A percentile compares a stretch with the other conserved stretches of the same genome.
Evolutionary conservation across 2,113 vertebrate species (phyloP).

Genomic region (Dinomys branickii): DNA sequence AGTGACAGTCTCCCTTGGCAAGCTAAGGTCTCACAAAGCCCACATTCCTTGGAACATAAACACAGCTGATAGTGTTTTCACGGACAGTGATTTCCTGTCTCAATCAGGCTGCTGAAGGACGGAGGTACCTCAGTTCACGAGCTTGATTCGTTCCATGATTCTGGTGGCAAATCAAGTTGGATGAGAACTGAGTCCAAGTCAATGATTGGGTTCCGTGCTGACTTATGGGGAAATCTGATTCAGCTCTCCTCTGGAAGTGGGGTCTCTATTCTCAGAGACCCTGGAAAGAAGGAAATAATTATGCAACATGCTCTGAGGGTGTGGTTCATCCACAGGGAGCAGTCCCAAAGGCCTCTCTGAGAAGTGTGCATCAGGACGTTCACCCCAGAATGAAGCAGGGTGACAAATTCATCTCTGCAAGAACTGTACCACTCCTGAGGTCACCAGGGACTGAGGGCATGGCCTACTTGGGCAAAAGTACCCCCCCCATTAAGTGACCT

Average conservation of each 20-base stretch:
- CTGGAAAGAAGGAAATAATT: neutral
- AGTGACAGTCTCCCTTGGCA: neutral
- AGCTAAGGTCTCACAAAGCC: neutral
- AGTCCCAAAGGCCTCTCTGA: neutral
- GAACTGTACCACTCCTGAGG: neutral
- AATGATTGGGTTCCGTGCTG: neutral
- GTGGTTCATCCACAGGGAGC: neutral
- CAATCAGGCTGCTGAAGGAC: neutral
- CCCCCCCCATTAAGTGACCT: neutral
- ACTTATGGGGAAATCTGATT: neutral
- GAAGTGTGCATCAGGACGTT: rapidly evolving
- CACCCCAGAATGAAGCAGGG: neutral
- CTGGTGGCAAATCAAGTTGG: neutral
- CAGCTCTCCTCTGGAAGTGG: neutral
- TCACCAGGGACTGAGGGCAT: rapidly evolving
- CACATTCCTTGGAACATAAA: neutral
- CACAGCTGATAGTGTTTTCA: neutral
- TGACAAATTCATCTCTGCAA: neutral
- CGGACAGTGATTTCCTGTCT: neutral
- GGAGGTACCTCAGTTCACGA: neutral
- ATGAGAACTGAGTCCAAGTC: neutral
- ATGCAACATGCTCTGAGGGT: rapidly evolving
- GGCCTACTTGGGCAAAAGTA: rapidly evolving
- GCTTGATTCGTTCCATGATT: neutral
- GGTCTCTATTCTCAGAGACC: neutral